Percentiles rank a stretch among this genome's conserved stretches.
These are phyloP conservation scores for Corynorhinus townsendii DNA, from an alignment of 2,113 vertebrate genomes.

Conservation along the genomic window DNA sequence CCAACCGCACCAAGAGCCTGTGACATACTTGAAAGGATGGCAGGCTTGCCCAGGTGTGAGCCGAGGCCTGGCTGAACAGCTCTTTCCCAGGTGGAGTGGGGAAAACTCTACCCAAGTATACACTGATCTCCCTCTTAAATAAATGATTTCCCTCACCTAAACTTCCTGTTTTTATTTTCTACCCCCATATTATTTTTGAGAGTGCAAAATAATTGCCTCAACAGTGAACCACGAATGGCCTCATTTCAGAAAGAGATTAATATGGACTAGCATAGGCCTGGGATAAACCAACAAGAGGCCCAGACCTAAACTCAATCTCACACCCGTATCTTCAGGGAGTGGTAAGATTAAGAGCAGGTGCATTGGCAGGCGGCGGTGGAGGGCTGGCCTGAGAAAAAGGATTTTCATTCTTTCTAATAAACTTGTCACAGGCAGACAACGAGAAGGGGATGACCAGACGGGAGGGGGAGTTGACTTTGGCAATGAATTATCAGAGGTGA, in stretches of 20 bases:
- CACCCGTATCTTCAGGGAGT: neutral
- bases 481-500: neutral
- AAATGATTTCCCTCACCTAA: no score
- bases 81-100: neutral
- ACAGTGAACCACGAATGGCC: neutral
- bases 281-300: neutral
- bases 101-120: neutral
- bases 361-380: neutral
- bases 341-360: neutral
- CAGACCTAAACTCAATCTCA: neutral
- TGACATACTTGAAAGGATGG: neutral
- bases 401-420: conserved; percentile 41
- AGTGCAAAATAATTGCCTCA: neutral
- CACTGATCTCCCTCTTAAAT: neutral
- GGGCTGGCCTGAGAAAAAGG: neutral
- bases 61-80: neutral
- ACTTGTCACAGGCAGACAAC: neutral
- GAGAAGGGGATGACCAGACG: conserved; percentile 17
- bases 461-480: neutral
- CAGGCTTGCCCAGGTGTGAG: neutral
- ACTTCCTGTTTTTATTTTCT: conserved; percentile 1
- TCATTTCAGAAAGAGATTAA: conserved; percentile 22
- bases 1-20: neutral
- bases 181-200: neutral
- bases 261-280: neutral